Base-by-base conservation (phyloP, 1,140 invertebrate species). In the Drosophila pseudoananassae region DNA sequence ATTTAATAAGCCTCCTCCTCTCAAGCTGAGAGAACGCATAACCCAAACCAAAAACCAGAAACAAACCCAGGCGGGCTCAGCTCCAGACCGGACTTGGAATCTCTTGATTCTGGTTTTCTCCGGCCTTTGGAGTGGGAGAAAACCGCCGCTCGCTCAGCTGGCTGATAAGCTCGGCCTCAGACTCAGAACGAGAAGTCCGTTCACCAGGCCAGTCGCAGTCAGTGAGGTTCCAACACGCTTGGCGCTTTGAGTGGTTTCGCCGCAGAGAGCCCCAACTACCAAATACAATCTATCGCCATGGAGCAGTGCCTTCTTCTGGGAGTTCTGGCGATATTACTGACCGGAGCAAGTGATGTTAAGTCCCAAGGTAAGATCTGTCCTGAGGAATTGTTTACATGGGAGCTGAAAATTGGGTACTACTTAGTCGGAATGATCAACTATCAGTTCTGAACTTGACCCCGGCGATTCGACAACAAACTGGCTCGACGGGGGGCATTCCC, bases 401-500 rank as follows among this genome's bases (percentile, higher is more conserved):
- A 43, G 65, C 6, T 66, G 25, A 15, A 14, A 56, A 40, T 23
- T 40, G 56, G n/a, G 17, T 72, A 33, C 27, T 46, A 40, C 29
- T 15, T 15, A 52, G 59, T n/a, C 40, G 14, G 70, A 46, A 47
- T 29, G 49, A 75, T 72, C 65, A 55, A 64, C 76, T 82, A 85
- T 85, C 82, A 82, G 49, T 40, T 56, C 15, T 85, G 78, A 88
- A 82, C 83, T 87, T 81, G 75, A 88, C 69, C 82, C 82, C 33
- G 10, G 27, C 68, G 12, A 68, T 23, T 53, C 46, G 20, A 59
- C 40, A 43, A 43, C 14, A 4, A 17, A 43, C 43, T 52, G 45
- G 29, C 57, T 60, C 59, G n/a, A 10, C 15, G 33, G 29, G 69
- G 58, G 64, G 56, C 38, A 60, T 64, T 58, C 65, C 60, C 46